These are phyloP conservation scores for Thamnophis sirtalis DNA, from an alignment of 2,113 vertebrate species.

Conservation along the genomic window DNA sequence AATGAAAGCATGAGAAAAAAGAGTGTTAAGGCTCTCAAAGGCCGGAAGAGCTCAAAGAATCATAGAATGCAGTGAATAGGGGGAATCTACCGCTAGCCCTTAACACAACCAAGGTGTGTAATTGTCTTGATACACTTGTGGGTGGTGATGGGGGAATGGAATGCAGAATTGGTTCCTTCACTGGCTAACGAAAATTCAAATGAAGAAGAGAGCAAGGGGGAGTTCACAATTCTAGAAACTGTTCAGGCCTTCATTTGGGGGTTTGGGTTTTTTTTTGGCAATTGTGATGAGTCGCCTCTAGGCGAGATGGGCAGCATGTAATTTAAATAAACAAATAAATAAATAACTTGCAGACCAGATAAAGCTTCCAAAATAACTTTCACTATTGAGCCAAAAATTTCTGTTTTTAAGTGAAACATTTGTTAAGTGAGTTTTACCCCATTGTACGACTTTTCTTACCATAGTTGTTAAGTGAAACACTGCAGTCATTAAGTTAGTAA, in stretches of 20 bases:
- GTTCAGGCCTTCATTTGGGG: background rate
- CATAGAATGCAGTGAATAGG: background rate
- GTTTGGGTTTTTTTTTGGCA: background rate
- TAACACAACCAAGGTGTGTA: background rate
- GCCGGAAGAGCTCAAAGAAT: background rate
- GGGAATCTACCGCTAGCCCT: background rate
- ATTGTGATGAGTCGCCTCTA: background rate
- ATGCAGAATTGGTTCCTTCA: background rate
- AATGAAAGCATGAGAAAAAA: background rate
- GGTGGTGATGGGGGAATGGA: background rate
- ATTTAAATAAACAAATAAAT: background rate
- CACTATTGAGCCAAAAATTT: background rate
- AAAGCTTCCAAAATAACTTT: background rate
- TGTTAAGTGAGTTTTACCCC: background rate
- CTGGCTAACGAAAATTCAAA: background rate
- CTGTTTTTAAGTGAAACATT: background rate
- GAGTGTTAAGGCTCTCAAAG: background rate
- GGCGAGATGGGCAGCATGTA: background rate
- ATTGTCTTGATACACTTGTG: background rate
- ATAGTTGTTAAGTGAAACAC: background rate
- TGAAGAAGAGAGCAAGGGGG: background rate
- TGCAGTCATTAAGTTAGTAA: background rate
- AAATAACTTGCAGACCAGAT: background rate
- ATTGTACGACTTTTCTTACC: background rate
- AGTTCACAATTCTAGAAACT: background rate